Evolutionary conservation across 2,113 vertebrate genomes (phyloP).

Genomic region (Chaetops frenatus): DNA sequence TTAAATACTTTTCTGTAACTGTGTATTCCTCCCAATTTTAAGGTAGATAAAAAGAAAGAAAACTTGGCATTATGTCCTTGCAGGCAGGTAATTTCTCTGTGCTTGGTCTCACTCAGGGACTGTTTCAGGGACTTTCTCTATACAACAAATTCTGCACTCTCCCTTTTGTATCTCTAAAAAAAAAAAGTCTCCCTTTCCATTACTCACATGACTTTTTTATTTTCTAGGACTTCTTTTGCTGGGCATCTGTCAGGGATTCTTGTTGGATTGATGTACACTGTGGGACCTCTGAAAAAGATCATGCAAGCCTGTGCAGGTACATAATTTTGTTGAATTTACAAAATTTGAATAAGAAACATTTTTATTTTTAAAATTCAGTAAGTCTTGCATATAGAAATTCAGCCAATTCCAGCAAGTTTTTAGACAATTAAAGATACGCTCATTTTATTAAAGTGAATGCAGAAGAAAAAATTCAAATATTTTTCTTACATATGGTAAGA

Average conservation of each 20-base stretch:
- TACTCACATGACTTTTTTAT: background rate
- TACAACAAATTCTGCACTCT: background rate
- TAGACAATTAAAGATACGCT: background rate
- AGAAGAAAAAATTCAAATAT: background rate
- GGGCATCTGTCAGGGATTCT: conserved; percentile 93
- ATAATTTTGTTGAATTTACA: background rate
- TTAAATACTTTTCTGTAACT: background rate
- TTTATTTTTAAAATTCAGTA: background rate
- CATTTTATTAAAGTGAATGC: background rate
- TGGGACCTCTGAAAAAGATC: conserved; percentile 81
- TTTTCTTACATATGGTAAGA: background rate
- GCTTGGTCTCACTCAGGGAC: background rate
- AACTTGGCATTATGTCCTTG: background rate
- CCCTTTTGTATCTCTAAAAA: background rate
- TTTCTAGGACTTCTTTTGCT: conserved; percentile 84
- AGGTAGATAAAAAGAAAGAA: background rate
- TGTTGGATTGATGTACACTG: conserved; percentile 87
- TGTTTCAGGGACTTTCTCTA: background rate
- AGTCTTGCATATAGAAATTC: background rate
- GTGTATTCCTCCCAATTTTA: background rate
- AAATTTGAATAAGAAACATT: background rate
- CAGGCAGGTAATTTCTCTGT: background rate
- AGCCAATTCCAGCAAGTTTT: background rate
- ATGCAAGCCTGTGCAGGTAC: conserved; percentile 84
- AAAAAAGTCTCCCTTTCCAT: background rate